Evolutionary conservation across 2,888 invertebrate genomes (phyloP), one percentile per base, ranked within the genome.

Genomic region (Dione vanillae): DNA sequence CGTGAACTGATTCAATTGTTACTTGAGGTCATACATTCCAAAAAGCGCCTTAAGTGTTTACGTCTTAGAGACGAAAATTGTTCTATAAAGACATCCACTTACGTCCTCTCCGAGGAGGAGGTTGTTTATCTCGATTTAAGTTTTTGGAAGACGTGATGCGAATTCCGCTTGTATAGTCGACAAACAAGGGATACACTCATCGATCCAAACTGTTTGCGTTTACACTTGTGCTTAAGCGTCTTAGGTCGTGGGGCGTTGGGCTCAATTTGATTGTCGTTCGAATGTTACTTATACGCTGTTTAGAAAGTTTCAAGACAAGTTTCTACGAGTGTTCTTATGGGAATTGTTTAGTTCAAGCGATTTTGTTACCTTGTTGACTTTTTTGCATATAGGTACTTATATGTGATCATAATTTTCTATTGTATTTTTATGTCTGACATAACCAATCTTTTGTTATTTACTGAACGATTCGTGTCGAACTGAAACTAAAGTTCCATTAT

Each of bases 1-100:
- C 92, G 92, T 93, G 91, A 93, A 93, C 92, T 93, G 93, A 93
- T 93, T 93, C 93, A 93, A 93, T 93, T 92, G 92, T 92, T 89
- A 85, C 86, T 82, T 80, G 83, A 82, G 80, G 78, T 83, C 80
- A 80, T 78, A 80, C 85, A 82, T 82, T 85, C 88, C 79, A 91
- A 91, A 91, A 89, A 85, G 85, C 80, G 84, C 89, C 88, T 90
- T 92, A 92, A 90, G 80, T 68, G 85, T 85, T 88, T 82, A 84
- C n/a, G n/a, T 79, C 83, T 87, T 93, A 92, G 89, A 92, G 93
- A 87, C 90, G 86, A 92, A 91, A 92, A 90, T 92, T 83, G 91
- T 85, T 85, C 87, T 86, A 82, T 91, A 91, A 92, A 92, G 87
- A 86, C 89, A 77, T 84, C 81, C 89, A 84, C 91, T 92, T 93